These are phyloP conservation scores for Syndactyla subalaris DNA, from an alignment of 2,797 vertebrate species.

Conservation along the genomic window DNA sequence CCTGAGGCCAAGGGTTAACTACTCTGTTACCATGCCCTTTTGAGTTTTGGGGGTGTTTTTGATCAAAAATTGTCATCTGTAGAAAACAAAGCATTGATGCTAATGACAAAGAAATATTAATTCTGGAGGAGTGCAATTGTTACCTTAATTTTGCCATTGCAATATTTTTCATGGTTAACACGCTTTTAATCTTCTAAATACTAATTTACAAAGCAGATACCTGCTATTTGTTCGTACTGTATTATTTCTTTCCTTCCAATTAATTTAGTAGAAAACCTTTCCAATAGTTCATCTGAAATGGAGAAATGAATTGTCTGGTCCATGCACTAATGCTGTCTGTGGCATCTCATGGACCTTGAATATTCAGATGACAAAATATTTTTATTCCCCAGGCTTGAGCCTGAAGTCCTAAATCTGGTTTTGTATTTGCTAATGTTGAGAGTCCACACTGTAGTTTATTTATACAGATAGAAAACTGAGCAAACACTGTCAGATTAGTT, in stretches of 20 bases:
- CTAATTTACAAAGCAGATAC: not conserved
- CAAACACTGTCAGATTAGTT: not conserved
- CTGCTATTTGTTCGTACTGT: not conserved
- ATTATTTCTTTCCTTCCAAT: not conserved
- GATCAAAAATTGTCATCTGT: not conserved
- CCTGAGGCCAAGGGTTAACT: not conserved
- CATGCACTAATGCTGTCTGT: not conserved
- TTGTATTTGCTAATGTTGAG: not conserved
- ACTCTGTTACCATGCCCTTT: not conserved
- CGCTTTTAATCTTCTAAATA: not conserved
- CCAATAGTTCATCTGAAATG: not conserved
- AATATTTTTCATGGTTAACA: not conserved
- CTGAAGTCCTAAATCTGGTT: not conserved
- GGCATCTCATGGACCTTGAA: not conserved
- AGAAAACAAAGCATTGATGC: not conserved
- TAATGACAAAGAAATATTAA: not conserved
- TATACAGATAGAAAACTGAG: not conserved
- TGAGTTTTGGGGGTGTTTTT: not conserved
- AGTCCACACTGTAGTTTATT: not conserved
- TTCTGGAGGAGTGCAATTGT: not conserved
- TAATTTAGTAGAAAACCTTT: not conserved
- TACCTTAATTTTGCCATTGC: not conserved
- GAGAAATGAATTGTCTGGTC: not conserved
- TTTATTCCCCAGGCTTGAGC: constrained; percentile 9
- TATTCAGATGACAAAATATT: not conserved